Evolutionary conservation across 2,888 invertebrate genomes (phyloP).

Genomic region (Gastracanthus pulcherrimus): DNA sequence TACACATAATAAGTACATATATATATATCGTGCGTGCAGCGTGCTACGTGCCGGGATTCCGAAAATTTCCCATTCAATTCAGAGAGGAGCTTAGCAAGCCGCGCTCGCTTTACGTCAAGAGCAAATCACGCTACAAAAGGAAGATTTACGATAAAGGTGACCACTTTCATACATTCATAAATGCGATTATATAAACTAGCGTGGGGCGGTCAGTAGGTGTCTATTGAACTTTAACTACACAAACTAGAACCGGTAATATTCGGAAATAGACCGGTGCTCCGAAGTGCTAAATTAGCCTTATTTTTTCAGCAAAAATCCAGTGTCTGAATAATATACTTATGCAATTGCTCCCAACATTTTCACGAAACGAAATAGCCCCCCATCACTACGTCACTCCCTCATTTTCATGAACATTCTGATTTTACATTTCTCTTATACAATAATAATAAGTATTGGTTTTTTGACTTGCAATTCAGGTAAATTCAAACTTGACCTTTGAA

Average conservation of each 20-base stretch:
- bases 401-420: no score
- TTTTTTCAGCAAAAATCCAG: neutral
- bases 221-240: conserved; percentile 42
- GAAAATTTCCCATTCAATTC: conserved; percentile 27
- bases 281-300: conserved; percentile 8
- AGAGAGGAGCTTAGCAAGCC: neutral
- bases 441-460: no score
- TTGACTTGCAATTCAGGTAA: no score
- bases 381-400: neutral
- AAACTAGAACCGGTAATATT: conserved; percentile 50
- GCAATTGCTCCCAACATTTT: no score
- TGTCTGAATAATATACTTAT: neutral
- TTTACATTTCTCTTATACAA: no score
- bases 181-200: conserved; percentile 48
- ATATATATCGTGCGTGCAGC: neutral
- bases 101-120: conserved; percentile 18
- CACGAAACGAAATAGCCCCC: neutral
- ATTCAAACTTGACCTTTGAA: no score
- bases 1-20: neutral
- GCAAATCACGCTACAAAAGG: conserved; percentile 40
- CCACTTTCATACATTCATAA: conserved; percentile 38
- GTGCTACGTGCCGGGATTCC: neutral
- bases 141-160: conserved; percentile 37
- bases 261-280: conserved; percentile 43
- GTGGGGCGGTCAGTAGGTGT: conserved; percentile 19